These are phyloP conservation scores for Pogonomyrmex californicus DNA, from an alignment of 1,140 invertebrate species.

Conservation along the genomic window DNA sequence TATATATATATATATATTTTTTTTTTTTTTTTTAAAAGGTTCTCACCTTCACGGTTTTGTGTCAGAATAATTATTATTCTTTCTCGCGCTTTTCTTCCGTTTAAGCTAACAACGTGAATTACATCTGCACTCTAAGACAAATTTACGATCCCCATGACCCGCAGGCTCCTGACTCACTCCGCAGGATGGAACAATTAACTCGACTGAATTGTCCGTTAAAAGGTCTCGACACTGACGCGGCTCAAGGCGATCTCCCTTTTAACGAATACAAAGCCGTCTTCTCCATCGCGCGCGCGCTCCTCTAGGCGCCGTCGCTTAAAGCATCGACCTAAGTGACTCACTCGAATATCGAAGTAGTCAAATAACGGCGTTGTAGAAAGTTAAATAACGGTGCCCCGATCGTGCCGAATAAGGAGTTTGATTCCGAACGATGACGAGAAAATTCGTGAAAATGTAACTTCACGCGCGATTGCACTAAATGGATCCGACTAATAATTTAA, in stretches of 20 bases:
- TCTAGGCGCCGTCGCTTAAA: constrained; percentile 23
- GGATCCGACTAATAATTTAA: constrained; percentile 22
- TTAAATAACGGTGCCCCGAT: constrained; percentile 57
- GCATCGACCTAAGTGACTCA: constrained; percentile 27
- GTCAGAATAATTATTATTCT: constrained; percentile 52
- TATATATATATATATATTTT: neutral
- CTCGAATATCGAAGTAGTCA: constrained; percentile 53
- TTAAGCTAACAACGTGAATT: constrained; percentile 56
- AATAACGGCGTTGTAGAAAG: constrained; percentile 32
- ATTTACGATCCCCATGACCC: constrained; percentile 66
- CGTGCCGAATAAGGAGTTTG: neutral
- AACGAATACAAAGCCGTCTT: constrained; percentile 50
- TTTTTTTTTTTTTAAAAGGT: neutral
- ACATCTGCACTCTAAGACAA: constrained; percentile 33
- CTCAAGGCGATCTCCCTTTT: constrained; percentile 67
- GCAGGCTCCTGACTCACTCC: constrained; percentile 73
- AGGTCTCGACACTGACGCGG: constrained; percentile 76
- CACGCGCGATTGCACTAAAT: constrained; percentile 11
- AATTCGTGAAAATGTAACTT: constrained; percentile 21
- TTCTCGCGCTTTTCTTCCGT: neutral
- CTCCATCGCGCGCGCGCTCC: neutral
- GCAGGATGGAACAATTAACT: constrained; percentile 81
- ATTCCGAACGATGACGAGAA: constrained; percentile 13
- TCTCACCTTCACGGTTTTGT: constrained; percentile 4
- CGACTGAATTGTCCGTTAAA: constrained; percentile 77